Evolutionary conservation across 2,797 vertebrate species (phyloP).

Genomic region (Otus scops): DNA sequence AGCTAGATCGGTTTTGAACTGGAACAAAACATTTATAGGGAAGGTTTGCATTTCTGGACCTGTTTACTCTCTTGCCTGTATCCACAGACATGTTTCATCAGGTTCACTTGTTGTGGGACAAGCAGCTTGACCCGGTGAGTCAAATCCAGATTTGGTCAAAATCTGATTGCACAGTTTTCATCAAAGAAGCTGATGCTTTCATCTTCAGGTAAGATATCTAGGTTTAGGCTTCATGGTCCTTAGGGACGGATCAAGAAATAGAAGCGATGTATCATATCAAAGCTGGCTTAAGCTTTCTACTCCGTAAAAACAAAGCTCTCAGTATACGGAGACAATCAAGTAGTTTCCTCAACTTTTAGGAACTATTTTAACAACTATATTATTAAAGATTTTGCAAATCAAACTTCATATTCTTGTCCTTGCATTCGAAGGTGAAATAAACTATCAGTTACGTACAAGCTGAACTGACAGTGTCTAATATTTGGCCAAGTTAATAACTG

Average conservation of each 20-base stretch:
- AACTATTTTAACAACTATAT: background rate
- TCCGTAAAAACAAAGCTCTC: background rate
- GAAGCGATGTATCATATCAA: background rate
- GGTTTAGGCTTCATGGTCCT: background rate
- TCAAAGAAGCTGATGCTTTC: background rate
- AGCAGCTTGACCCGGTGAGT: background rate
- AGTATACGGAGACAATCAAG: accelerated
- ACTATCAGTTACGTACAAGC: background rate
- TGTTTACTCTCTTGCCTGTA: background rate
- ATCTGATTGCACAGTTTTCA: background rate
- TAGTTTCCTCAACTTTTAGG: background rate
- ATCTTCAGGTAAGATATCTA: background rate
- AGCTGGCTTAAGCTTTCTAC: background rate
- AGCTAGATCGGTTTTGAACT: background rate
- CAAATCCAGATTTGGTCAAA: background rate
- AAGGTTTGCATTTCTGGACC: background rate
- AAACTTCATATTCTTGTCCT: background rate
- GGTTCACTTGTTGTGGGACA: accelerated
- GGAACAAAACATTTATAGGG: background rate
- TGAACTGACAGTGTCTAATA: background rate
- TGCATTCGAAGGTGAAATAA: background rate
- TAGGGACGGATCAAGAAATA: background rate
- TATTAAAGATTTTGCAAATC: background rate
- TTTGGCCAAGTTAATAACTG: background rate
- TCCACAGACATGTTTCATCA: background rate